Evolutionary conservation across 2,888 invertebrate species (phyloP), one percentile per base, ranked within the genome.

Genomic region (Antitype chi): DNA sequence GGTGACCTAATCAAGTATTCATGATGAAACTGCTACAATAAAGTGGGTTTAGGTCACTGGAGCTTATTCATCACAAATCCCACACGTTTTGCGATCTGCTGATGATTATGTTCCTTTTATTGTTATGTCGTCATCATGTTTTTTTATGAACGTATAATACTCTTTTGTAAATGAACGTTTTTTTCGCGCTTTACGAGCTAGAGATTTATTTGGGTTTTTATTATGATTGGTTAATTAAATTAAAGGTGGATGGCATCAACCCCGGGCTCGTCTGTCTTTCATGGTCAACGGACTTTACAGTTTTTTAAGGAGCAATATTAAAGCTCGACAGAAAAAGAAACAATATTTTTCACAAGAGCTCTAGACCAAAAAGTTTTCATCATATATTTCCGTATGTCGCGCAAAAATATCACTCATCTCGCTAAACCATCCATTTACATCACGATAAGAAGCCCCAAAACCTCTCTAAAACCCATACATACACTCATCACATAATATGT

Each of bases 51-150:
- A 89, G 92, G 89, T 90, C 91, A 88, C 73, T 76, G 70, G 74
- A 74, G 85, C 87, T 88, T 89, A 89, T 89, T 90, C 91, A 90
- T 90, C 87, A 87, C 71, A 87, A 90, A 85, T 89, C 90, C 90
- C 89, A 90, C 90, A 87, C 89, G 74, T 81, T 85, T 76, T 43
- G 71, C 74, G 74, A 80, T 78, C 69, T 81, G 73, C 81, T 82
- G 79, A 81, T 83, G 80, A 88, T 73, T 78, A 70, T 80, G 84
- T 82, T 82, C 72, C 49, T 83, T 85, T 81, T 78, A 82, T 80
- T 84, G 63, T 77, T 73, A 71, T 85, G 62, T 78, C 74, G 82
- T 81, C 82, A 81, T 79, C 82, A 69, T 68, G 70, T 77, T 82
- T 79, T 81, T 82, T 83, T 84, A 86, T 64, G 77, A 49, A 60